Conservation (phyloP, 2,113 vertebrate genomes). For the Psittacara wagleri region DNA sequence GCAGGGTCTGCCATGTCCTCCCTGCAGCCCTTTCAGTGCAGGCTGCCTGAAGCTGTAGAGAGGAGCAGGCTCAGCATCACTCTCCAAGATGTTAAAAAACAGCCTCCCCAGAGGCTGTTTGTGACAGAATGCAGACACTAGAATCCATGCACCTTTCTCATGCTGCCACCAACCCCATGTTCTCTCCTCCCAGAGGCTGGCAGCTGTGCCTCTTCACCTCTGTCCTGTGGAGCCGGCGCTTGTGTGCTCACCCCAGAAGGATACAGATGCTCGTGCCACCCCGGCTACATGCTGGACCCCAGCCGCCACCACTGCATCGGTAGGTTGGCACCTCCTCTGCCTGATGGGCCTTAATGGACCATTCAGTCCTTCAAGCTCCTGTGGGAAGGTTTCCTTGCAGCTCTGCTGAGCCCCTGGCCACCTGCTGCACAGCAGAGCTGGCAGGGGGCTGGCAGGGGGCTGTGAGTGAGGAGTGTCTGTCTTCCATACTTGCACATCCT, state of each 20-base stretch:
- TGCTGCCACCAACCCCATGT: not conserved
- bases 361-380: not conserved
- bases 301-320: conserved; percentile 81
- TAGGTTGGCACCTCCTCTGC: conserved; percentile 31
- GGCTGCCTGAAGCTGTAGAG: not conserved
- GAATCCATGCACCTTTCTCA: not conserved
- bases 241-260: conserved; percentile 81
- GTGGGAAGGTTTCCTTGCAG: not conserved
- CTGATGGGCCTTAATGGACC: not conserved
- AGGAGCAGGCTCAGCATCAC: not conserved
- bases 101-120: not conserved
- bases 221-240: conserved; percentile 83
- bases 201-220: conserved; percentile 72
- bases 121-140: not conserved
- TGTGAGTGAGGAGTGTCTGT: not conserved
- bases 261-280: conserved; percentile 87
- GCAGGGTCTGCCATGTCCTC: not conserved
- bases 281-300: conserved; percentile 78
- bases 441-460: not conserved
- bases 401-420: not conserved
- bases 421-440: not conserved
- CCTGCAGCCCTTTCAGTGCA: not conserved
- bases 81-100: not conserved
- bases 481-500: not conserved
- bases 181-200: conserved; percentile 22